Percentiles rank a stretch among this genome's conserved stretches.
Conservation (phyloP, 2,113 vertebrate species). For the Apteryx owenii region DNA sequence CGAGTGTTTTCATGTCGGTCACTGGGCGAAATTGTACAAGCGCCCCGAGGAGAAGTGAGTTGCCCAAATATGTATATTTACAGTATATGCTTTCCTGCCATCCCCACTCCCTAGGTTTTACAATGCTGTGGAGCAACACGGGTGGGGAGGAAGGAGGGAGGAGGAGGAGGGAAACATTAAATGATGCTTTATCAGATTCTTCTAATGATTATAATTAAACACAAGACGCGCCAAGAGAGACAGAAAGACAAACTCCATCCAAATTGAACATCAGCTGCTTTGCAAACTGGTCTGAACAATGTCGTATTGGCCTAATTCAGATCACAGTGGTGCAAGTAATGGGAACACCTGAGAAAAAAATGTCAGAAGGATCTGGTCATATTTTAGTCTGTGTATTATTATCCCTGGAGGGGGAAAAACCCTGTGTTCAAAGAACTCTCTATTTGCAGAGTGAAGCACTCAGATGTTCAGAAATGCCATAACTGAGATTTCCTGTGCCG, state of each 20-base stretch:
- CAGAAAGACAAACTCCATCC: not conserved
- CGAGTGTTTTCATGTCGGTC: not conserved
- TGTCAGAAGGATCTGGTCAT: not conserved
- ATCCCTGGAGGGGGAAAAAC: not conserved
- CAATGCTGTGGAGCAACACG: not conserved
- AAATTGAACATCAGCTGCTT: not conserved
- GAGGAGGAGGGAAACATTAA: not conserved
- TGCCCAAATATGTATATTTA: conserved; percentile 6
- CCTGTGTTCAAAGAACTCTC: not conserved
- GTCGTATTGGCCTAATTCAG: not conserved
- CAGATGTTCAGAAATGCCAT: conserved; percentile 30
- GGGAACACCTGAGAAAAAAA: conserved; percentile 56
- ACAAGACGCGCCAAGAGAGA: not conserved
- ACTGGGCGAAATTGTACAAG: not conserved
- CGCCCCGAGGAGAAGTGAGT: not conserved
- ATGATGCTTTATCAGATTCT: conserved; percentile 1
- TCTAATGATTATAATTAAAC: conserved; percentile 61
- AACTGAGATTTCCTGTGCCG: conserved; percentile 3
- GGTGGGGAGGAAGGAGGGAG: not conserved
- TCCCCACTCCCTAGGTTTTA: not conserved
- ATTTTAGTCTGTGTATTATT: not conserved
- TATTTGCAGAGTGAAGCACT: not conserved
- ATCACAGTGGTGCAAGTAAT: not conserved
- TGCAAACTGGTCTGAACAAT: not conserved
- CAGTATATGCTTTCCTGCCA: not conserved